Conservation (phyloP, 1,140 invertebrate species). For the Marisa cornuarietis region DNA sequence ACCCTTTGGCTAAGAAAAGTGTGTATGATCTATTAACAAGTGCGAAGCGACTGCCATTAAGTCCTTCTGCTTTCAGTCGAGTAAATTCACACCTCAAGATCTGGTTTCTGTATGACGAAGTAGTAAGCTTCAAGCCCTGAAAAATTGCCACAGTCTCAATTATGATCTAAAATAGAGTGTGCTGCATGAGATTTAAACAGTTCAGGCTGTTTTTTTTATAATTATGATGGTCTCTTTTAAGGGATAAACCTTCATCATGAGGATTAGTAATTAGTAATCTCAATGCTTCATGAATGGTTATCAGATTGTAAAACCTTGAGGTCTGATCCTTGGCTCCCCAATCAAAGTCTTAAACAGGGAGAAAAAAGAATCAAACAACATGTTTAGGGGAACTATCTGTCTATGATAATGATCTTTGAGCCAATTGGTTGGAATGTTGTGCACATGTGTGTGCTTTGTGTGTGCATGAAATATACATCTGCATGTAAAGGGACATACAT, state of each 20-base stretch:
- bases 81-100: background rate
- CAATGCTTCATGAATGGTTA: no score
- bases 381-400: no score
- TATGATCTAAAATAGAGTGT: background rate
- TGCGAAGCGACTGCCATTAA: background rate
- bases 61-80: background rate
- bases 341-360: no score
- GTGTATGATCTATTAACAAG: background rate
- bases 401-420: no score
- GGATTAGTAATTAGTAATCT: background rate
- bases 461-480: no score
- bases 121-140: background rate
- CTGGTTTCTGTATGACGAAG: background rate
- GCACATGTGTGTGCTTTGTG: no score
- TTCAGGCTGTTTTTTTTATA: background rate
- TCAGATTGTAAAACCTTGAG: no score
- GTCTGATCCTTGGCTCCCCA: no score
- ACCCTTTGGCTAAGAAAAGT: slow-evolving; percentile 4
- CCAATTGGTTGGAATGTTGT: no score
- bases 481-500: no score
- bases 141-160: background rate
- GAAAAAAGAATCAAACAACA: no score
- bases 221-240: background rate
- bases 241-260: background rate
- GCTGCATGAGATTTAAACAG: no score